Percentiles rank a stretch among this genome's conserved stretches.
These are phyloP conservation scores for Lydus trimaculatus DNA, from an alignment of 2,888 invertebrate genomes.

Conservation along the genomic window DNA sequence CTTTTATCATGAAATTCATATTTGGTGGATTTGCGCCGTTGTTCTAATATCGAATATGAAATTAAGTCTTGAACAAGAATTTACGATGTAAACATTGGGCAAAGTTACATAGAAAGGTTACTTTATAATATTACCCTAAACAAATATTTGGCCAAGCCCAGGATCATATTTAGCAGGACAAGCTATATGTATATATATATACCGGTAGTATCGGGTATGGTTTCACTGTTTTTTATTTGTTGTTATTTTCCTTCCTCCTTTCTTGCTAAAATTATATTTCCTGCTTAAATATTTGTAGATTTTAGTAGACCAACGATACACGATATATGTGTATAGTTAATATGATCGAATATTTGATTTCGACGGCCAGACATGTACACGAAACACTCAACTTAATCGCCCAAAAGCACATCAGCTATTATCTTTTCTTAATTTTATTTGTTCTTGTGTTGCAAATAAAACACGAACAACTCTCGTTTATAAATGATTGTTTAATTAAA, in stretches of 20 bases:
- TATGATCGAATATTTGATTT: not conserved
- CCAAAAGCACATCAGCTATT: not conserved
- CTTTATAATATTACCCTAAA: slow-evolving; percentile 31
- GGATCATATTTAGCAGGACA: slow-evolving; percentile 24
- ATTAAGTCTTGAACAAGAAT: slow-evolving; percentile 31
- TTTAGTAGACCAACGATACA: not conserved
- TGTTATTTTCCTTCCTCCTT: not conserved
- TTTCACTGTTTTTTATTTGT: not conserved
- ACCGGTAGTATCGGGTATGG: not conserved
- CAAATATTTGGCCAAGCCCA: slow-evolving; percentile 33
- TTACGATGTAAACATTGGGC: slow-evolving; percentile 29
- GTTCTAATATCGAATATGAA: slow-evolving; percentile 18
- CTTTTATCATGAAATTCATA: not conserved
- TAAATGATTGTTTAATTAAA: slow-evolving; percentile 19
- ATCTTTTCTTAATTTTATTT: not conserved
- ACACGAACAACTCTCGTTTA: slow-evolving; percentile 1
- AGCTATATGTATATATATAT: too few species aligned
- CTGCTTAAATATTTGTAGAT: not conserved
- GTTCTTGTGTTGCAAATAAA: not conserved
- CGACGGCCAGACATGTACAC: not conserved
- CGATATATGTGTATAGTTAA: not conserved
- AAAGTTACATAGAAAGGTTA: slow-evolving; percentile 32
- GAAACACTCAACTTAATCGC: not conserved
- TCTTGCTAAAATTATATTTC: not conserved
- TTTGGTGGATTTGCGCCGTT: not conserved